Evolutionary conservation across 1,140 invertebrate species (phyloP), one percentile per base, ranked within the genome.

Genomic region (Augochlora pura): DNA sequence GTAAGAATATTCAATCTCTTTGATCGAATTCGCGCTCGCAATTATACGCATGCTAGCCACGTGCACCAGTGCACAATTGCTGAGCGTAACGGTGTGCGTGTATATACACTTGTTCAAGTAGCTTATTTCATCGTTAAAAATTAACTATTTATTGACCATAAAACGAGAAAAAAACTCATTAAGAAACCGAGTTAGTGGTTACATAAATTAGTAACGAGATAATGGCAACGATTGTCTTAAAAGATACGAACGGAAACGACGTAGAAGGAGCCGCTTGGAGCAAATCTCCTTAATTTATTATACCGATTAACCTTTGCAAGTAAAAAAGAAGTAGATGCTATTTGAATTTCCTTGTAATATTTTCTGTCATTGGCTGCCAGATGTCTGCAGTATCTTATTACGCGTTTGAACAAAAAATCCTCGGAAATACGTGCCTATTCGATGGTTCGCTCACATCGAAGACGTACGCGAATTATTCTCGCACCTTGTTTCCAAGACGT

Each of bases 1-100:
- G 97, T 98, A 94, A 96, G 95, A 92, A 87, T 54, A 52, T n/a
- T 39, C 23, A 18, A 62, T 62, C 38, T 16, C 39, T 49, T 70
- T 38, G 10, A 25, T 38, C 27, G 3, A 8, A n/a, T 72, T 65
- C n/a, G 8, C 54, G 12, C 3, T 42, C n/a, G 18, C 12, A 18
- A 42, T 42, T 42, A 42, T 42, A 42, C 42, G 10, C 32, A 32
- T 32, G 32, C 32, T 32, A 32, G 32, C 42, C 12, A 46, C 42
- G 12, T 46, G 42, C 12, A 46, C 42, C 42, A 12, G 2, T 46
- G 14, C 49, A 52, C 6, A 52, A 7, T 4, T 52, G 6, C 18
- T 12, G 0, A 12, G 12, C 9, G 49, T 16, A 16, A 52, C 16
- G 42, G 16, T 52, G 18, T 6, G 16, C 49, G 16, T 52, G 5